phyloP scores from a whole-genome alignment of 2,113 vertebrate species.

The Crotalus helleri region DNA sequence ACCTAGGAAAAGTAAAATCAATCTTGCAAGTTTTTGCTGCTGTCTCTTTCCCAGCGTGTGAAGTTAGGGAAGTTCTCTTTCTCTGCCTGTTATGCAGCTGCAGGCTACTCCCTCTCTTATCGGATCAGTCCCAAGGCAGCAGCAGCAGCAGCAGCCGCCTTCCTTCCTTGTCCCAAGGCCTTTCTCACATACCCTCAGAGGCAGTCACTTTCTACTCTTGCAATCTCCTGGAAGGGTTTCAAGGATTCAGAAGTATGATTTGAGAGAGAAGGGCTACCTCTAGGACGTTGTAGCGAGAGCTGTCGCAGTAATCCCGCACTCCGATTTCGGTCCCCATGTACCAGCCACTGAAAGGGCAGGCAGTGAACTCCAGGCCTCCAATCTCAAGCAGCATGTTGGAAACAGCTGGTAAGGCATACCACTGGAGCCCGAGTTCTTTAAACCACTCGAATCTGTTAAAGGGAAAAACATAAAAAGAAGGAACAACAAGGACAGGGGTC shows the following conservation, averaged over 20 bases:
- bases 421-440: constrained; percentile 89
- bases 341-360: constrained; percentile 97
- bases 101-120: not conserved
- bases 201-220: not conserved
- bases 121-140: not conserved
- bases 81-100: too few relatives aligned
- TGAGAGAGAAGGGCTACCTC: constrained; percentile 73
- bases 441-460: constrained; percentile 89
- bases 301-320: constrained; percentile 95
- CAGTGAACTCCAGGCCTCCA: constrained; percentile 90
- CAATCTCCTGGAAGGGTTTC: not conserved
- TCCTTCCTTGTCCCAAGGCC: not conserved
- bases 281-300: constrained; percentile 92
- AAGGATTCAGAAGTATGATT: not conserved
- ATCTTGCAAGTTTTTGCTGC: too few relatives aligned
- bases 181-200: not conserved
- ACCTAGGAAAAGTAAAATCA: too few relatives aligned
- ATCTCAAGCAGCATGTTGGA: constrained; percentile 97
- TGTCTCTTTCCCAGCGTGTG: too few relatives aligned
- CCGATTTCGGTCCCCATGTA: constrained; percentile 99
- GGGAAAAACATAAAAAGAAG: not conserved
- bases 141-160: too few relatives aligned
- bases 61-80: too few relatives aligned
- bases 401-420: constrained; percentile 92
- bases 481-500: not conserved